phyloP scores from a whole-genome alignment of 1,140 invertebrate genomes.

The Leptonema lineaticorne region DNA sequence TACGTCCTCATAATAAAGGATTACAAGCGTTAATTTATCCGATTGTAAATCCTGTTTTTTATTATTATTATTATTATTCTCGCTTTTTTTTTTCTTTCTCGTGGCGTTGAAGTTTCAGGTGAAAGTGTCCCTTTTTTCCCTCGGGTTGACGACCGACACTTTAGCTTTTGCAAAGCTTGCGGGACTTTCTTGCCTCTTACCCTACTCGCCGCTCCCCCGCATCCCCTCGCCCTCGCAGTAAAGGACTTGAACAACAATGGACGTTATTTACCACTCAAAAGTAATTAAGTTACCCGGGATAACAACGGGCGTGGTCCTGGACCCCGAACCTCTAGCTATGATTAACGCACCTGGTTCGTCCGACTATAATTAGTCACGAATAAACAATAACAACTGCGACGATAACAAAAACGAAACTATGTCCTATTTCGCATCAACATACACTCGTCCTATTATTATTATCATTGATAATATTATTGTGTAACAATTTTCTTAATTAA shows the following conservation, averaged over 20 bases:
- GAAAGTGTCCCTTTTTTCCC: background rate
- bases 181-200: slow-evolving; percentile 10
- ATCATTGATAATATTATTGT: too few relatives aligned
- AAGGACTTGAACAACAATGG: slow-evolving; percentile 33
- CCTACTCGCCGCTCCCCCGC: too few relatives aligned
- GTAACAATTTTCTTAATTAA: too few relatives aligned
- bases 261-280: slow-evolving; percentile 32
- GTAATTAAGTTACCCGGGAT: slow-evolving; percentile 36
- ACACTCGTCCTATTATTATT: too few relatives aligned
- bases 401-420: too few relatives aligned
- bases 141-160: too few relatives aligned
- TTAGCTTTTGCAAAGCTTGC: background rate
- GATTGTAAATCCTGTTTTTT: slow-evolving; percentile 30
- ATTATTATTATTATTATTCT: slow-evolving; percentile 19
- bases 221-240: slow-evolving; percentile 25
- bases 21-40: slow-evolving; percentile 28
- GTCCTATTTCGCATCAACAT: background rate
- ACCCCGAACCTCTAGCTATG: slow-evolving; percentile 30
- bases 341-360: slow-evolving; percentile 18
- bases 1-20: slow-evolving; percentile 18
- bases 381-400: background rate
- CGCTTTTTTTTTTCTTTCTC: background rate
- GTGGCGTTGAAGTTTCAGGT: background rate
- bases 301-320: slow-evolving; percentile 28
- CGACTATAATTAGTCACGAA: background rate